phyloP scores from a whole-genome alignment of 2,797 vertebrate species.

The Sphenodon punctatus region DNA sequence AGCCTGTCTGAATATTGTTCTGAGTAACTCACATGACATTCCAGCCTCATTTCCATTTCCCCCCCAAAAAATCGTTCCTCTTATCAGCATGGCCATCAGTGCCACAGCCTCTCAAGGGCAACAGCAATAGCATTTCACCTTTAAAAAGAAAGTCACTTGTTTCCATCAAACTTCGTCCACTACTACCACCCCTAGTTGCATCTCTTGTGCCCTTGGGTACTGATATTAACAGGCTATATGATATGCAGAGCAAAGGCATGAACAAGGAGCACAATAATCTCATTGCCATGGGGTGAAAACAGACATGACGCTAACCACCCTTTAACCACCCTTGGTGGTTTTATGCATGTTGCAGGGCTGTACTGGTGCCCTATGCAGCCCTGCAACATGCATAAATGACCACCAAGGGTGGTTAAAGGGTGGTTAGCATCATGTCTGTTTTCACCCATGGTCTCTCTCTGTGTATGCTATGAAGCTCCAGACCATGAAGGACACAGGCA shows the following conservation, averaged over 20 bases:
- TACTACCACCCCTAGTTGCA: background rate
- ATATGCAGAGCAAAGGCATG: too few species aligned
- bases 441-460: background rate
- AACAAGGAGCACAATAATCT: background rate
- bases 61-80: rapidly evolving
- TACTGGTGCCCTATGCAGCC: too few species aligned
- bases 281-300: background rate
- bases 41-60: background rate
- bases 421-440: too few species aligned
- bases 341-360: too few species aligned
- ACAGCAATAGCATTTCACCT: background rate
- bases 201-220: background rate
- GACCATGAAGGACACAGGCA: background rate
- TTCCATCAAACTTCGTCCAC: background rate
- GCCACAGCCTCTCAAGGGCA: background rate
- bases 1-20: background rate
- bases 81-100: background rate
- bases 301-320: too few species aligned
- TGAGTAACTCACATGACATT: background rate
- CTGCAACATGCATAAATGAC: too few species aligned
- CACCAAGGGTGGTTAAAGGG: too few species aligned
- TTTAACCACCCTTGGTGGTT: too few species aligned
- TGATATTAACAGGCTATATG: background rate
- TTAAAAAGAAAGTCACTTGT: background rate
- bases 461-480: too few species aligned